Evolutionary conservation across 2,797 vertebrate genomes (phyloP).

Genomic region (Siniperca undulata): DNA sequence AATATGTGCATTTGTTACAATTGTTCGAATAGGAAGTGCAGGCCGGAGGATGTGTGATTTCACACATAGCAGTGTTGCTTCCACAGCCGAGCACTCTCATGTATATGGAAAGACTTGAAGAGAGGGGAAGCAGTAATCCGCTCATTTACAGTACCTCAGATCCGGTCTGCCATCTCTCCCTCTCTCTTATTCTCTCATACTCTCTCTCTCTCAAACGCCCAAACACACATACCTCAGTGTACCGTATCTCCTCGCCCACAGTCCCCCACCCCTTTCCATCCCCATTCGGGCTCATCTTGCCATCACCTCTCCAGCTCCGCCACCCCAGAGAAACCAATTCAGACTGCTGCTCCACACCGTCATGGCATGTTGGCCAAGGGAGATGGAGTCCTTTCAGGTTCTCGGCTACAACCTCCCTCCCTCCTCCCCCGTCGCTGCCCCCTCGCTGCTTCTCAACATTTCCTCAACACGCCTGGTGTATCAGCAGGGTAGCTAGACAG

Average conservation of each 20-base stretch:
- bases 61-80: constrained; percentile 60
- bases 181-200: constrained; percentile 4
- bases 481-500: constrained; percentile 69
- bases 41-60: constrained; percentile 65
- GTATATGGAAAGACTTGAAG: constrained; percentile 76
- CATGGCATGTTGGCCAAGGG: constrained; percentile 81
- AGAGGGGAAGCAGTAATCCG: constrained; percentile 70
- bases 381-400: constrained; percentile 83
- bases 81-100: constrained; percentile 71
- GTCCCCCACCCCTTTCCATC: constrained; percentile 32
- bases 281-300: constrained; percentile 73
- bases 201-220: constrained; percentile 41
- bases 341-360: constrained; percentile 77
- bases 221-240: constrained; percentile 58
- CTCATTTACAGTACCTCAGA: constrained; percentile 75
- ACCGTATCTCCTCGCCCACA: constrained; percentile 45
- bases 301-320: constrained; percentile 73
- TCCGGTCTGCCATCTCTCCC: constrained; percentile 48
- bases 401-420: constrained; percentile 60
- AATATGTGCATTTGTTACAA: constrained; percentile 33
- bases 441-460: constrained; percentile 68
- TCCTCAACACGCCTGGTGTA: constrained; percentile 68
- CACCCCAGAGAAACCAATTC: constrained; percentile 82
- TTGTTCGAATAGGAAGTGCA: constrained; percentile 37
- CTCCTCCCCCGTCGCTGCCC: constrained; percentile 39